phyloP scores from a whole-genome alignment of 2,888 invertebrate genomes.

The Steromphala cineraria region DNA sequence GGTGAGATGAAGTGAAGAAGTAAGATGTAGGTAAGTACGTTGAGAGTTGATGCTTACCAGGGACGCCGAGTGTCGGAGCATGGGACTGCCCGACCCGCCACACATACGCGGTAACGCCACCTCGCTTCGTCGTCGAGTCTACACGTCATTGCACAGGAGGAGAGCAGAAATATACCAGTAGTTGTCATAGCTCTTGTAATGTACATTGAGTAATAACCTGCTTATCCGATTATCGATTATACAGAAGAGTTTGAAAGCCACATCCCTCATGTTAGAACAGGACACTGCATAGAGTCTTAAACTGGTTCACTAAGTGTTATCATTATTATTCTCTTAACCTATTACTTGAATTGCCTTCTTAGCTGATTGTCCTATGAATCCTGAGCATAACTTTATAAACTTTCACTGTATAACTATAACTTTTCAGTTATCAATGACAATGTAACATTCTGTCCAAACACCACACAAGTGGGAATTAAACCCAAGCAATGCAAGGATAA shows the following conservation, averaged over 20 bases:
- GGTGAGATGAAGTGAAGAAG: too few relatives aligned
- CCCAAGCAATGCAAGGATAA: too few relatives aligned
- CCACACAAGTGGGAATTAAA: too few relatives aligned
- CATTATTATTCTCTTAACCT: too few relatives aligned
- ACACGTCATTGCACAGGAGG: background rate
- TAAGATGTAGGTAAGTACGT: too few relatives aligned
- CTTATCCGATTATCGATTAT: background rate
- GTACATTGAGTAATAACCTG: background rate
- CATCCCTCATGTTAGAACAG: background rate
- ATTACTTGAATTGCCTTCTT: too few relatives aligned
- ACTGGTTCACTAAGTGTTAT: too few relatives aligned
- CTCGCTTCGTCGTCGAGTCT: slow-evolving; percentile 57
- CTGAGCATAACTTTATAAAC: too few relatives aligned
- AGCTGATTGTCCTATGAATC: too few relatives aligned
- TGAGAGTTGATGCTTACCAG: slow-evolving; percentile 49
- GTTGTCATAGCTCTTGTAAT: background rate
- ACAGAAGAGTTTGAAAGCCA: background rate
- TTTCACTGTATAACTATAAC: too few relatives aligned
- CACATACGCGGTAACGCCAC: slow-evolving; percentile 61
- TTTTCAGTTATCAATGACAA: too few relatives aligned
- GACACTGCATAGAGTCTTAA: background rate
- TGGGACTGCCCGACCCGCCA: slow-evolving; percentile 56
- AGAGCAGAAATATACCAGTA: background rate
- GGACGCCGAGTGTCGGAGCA: slow-evolving; percentile 52
- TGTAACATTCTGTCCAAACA: too few relatives aligned